A percentile compares a stretch with the other conserved stretches of the same genome.
These are phyloP conservation scores for Allacma fusca DNA, from an alignment of 2,888 invertebrate genomes.

Conservation along the genomic window DNA sequence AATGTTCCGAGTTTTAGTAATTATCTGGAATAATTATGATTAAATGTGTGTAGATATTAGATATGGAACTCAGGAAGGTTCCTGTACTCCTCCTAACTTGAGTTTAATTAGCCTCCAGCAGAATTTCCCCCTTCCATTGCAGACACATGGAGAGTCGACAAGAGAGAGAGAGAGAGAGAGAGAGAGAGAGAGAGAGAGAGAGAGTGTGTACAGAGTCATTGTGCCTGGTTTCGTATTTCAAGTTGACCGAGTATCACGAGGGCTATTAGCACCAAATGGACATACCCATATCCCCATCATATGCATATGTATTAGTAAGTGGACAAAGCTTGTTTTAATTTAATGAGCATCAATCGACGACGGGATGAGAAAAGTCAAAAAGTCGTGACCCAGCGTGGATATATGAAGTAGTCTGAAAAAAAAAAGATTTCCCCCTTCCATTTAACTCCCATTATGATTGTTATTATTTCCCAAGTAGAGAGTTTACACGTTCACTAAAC, in stretches of 20 bases:
- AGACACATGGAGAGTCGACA: no score
- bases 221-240: no score
- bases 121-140: no score
- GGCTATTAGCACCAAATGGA: neutral
- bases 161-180: no score
- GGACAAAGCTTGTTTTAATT: conserved; percentile 17
- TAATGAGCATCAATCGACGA: conserved; percentile 30
- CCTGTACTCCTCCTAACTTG: no score
- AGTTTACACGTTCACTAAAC: conserved; percentile 7
- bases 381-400: conserved; percentile 38
- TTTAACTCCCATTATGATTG: neutral
- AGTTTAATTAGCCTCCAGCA: conserved; percentile 16
- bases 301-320: neutral
- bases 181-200: no score
- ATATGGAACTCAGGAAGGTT: no score
- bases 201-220: no score
- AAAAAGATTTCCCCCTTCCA: neutral
- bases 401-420: conserved; percentile 34
- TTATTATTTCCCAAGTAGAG: neutral
- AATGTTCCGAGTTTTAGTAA: no score
- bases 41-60: no score
- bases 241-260: conserved; percentile 9
- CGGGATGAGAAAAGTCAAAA: conserved; percentile 31
- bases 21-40: no score
- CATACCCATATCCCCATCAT: neutral